These are phyloP conservation scores for Australoheros facetus DNA, from an alignment of 2,797 vertebrate genomes.

Conservation along the genomic window DNA sequence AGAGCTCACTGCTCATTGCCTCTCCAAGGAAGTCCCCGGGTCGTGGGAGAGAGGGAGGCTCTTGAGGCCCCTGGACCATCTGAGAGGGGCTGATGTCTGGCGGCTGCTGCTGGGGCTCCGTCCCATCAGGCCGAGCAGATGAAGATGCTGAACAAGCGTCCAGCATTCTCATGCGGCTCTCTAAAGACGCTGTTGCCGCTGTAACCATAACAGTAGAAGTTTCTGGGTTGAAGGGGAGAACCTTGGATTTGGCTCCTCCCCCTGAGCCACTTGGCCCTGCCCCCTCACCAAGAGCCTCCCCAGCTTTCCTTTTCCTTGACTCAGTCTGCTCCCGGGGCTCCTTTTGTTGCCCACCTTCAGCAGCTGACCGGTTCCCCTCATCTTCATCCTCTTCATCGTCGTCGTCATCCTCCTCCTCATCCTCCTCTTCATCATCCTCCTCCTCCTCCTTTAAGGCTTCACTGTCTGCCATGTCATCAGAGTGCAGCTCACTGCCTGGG, in stretches of 20 bases:
- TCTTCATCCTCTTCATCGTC: constrained; percentile 89
- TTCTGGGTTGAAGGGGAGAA: constrained; percentile 86
- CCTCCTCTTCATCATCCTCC: constrained; percentile 89
- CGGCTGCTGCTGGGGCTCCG: constrained; percentile 69
- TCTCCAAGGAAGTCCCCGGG: constrained; percentile 93
- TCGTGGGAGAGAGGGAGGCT: constrained; percentile 88
- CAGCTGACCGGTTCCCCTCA: constrained; percentile 64
- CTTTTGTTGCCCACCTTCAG: constrained; percentile 83
- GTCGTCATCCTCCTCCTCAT: constrained; percentile 91
- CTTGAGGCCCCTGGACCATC: constrained; percentile 87
- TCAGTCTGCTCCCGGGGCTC: constrained; percentile 82
- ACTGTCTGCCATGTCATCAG: constrained; percentile 95
- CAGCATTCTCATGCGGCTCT: constrained; percentile 88
- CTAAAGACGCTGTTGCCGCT: constrained; percentile 75
- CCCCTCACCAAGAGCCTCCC: constrained; percentile 88
- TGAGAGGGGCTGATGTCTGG: constrained; percentile 86
- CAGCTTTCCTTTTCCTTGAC: constrained; percentile 90
- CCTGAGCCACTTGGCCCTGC: constrained; percentile 75
- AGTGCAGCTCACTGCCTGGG: constrained; percentile 95
- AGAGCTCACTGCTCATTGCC: constrained; percentile 92
- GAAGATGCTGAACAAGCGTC: constrained; percentile 84
- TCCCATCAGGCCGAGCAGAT: constrained; percentile 79
- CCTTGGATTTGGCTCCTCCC: constrained; percentile 80
- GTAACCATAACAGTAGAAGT: constrained; percentile 73
- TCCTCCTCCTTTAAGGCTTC: constrained; percentile 96